These are phyloP conservation scores for Andrena haemorrhoa DNA, from an alignment of 2,888 invertebrate genomes.

Conservation along the genomic window DNA sequence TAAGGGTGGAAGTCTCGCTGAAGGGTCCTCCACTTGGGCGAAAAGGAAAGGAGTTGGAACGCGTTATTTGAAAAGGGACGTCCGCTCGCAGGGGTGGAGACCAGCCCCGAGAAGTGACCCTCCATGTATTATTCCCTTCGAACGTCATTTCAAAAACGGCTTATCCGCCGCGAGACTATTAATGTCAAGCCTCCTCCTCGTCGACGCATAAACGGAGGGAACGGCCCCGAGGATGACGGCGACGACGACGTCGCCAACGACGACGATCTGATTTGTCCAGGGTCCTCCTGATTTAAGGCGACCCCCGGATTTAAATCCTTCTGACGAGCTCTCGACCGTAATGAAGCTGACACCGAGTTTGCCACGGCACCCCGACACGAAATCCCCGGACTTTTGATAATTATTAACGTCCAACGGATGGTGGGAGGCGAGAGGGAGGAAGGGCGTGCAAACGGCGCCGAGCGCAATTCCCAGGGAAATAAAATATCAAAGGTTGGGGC, in stretches of 20 bases:
- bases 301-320: constrained; percentile 61
- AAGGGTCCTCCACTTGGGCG: constrained; percentile 73
- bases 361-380: constrained; percentile 37
- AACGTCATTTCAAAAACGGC: constrained; percentile 75
- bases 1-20: constrained; percentile 70
- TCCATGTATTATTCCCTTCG: constrained; percentile 76
- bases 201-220: constrained; percentile 70
- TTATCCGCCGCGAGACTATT: constrained; percentile 74
- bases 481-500: constrained; percentile 2
- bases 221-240: constrained; percentile 47
- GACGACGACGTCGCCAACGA: constrained; percentile 39
- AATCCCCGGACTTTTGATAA: constrained; percentile 31
- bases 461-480: constrained; percentile 26
- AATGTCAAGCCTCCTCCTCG: constrained; percentile 70
- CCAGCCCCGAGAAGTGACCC: constrained; percentile 70
- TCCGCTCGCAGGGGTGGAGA: constrained; percentile 61
- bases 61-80: constrained; percentile 72
- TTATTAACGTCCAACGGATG: constrained; percentile 27
- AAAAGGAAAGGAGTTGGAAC: constrained; percentile 75
- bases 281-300: constrained; percentile 65
- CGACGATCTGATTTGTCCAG: constrained; percentile 64
- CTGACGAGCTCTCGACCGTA: constrained; percentile 55
- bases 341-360: constrained; percentile 63
- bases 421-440: no score
- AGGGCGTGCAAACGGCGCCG: background rate